Evolutionary conservation across 2,797 vertebrate genomes (phyloP).

Genomic region (Sternotherus odoratus): DNA sequence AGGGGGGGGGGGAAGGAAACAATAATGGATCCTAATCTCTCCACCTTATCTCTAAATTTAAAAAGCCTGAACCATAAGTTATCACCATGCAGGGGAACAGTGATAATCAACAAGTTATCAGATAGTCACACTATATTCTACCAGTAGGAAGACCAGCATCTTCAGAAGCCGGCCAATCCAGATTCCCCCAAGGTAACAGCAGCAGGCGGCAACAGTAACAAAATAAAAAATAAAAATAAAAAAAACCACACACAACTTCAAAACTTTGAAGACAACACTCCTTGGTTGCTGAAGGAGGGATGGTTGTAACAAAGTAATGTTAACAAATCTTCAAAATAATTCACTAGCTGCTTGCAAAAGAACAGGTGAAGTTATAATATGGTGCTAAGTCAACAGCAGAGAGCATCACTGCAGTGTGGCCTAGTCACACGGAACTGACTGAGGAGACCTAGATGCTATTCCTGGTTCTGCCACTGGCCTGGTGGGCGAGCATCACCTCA

Average conservation of each 20-base stretch:
- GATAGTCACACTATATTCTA: background rate
- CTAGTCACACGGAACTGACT: background rate
- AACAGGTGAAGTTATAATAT: background rate
- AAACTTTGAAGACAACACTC: background rate
- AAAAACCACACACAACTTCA: no score
- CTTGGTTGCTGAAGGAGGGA: background rate
- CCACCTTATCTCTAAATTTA: background rate
- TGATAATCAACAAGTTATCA: background rate
- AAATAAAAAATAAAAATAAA: background rate
- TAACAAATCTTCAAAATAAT: background rate
- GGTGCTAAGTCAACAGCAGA: background rate
- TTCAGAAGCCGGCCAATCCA: background rate
- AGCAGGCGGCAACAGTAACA: background rate
- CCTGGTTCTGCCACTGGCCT: background rate
- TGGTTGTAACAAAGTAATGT: background rate
- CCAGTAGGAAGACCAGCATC: background rate
- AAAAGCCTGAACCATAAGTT: rapidly evolving
- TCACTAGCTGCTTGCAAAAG: background rate
- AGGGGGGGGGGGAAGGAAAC: background rate
- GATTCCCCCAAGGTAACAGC: background rate
- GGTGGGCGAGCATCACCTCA: background rate
- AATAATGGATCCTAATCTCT: background rate
- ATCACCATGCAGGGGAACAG: background rate
- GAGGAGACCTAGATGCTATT: no score
- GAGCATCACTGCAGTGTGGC: background rate